These are phyloP conservation scores for Macrotus californicus DNA, from an alignment of 2,113 vertebrate genomes.

Conservation along the genomic window DNA sequence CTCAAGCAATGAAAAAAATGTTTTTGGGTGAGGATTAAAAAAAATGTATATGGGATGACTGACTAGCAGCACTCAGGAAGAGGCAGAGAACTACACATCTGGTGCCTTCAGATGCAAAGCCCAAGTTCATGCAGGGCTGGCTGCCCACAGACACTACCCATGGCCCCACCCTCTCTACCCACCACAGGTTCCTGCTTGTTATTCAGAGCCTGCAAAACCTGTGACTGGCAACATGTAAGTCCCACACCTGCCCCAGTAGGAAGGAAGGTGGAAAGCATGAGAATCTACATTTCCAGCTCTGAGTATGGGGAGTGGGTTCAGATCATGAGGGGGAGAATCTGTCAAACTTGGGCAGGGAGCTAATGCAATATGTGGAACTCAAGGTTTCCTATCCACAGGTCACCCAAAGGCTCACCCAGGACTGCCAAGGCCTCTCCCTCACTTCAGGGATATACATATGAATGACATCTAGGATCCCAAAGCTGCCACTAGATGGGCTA, in stretches of 20 bases:
- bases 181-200: neutral
- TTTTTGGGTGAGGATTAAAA: too few relatives aligned
- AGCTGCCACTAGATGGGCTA: too few relatives aligned
- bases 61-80: neutral
- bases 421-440: neutral
- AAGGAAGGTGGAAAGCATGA: neutral
- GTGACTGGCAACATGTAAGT: too few relatives aligned
- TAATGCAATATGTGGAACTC: too few relatives aligned
- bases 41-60: neutral
- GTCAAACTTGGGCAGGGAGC: neutral
- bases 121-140: neutral
- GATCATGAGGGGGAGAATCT: too few relatives aligned
- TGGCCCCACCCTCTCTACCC: neutral
- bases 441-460: too few relatives aligned
- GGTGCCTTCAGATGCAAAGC: neutral
- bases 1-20: too few relatives aligned
- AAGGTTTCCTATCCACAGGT: too few relatives aligned
- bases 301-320: accelerated
- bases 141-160: accelerated
- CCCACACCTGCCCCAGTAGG: accelerated
- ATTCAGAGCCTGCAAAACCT: neutral
- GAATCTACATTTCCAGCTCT: neutral
- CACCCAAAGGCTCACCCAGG: neutral
- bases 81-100: neutral
- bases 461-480: neutral